Evolutionary conservation across 2,797 vertebrate species (phyloP).

Genomic region (Telmatherina bonti): DNA sequence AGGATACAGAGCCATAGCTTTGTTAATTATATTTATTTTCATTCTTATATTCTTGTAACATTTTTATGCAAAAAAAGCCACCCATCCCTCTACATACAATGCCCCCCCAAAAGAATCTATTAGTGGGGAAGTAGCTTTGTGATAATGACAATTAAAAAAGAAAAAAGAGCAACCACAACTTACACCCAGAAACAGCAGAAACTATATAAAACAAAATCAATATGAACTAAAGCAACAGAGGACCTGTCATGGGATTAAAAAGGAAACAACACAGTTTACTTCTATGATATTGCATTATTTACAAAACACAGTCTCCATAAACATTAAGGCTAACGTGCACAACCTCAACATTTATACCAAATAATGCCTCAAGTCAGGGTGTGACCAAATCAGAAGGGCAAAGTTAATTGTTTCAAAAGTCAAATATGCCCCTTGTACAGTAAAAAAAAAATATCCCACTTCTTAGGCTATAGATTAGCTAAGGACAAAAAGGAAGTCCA

Average conservation of each 20-base stretch:
- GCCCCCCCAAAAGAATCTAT: too few species aligned
- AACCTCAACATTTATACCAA: neutral
- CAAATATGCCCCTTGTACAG: too few species aligned
- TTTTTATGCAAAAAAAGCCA: too few species aligned
- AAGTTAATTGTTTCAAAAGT: too few species aligned
- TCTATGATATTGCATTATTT: neutral
- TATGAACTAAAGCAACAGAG: neutral
- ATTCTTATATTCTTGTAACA: too few species aligned
- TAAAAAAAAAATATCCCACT: neutral
- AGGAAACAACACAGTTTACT: neutral
- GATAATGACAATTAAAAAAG: conserved; percentile 6
- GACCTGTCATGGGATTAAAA: neutral
- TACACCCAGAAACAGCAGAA: conserved; percentile 10
- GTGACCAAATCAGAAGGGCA: conserved; percentile 11
- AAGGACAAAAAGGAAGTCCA: too few species aligned
- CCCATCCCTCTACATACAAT: too few species aligned
- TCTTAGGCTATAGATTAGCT: too few species aligned
- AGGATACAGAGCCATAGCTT: too few species aligned
- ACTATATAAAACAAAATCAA: neutral
- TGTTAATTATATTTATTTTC: too few species aligned
- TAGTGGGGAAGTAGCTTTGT: neutral
- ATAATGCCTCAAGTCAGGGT: neutral
- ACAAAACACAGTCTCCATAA: neutral
- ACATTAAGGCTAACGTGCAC: too few species aligned
- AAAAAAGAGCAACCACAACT: neutral